These are phyloP conservation scores for Gryllus longicercus DNA, from an alignment of 2,888 invertebrate species.

Conservation along the genomic window DNA sequence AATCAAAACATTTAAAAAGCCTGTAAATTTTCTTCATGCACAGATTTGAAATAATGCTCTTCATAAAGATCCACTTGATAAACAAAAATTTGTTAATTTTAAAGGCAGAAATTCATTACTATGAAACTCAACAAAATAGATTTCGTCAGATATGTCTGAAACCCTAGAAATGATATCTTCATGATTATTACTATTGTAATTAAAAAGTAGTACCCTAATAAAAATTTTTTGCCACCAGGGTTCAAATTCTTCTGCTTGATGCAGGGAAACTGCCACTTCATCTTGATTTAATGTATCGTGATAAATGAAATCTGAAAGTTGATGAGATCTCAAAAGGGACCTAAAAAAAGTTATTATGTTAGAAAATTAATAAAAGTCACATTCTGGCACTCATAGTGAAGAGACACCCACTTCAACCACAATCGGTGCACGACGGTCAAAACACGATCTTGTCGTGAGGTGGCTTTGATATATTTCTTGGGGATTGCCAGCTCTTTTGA, in stretches of 20 bases:
- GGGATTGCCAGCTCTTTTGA: slow-evolving; percentile 66
- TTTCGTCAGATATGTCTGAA: no score
- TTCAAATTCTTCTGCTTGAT: slow-evolving; percentile 48
- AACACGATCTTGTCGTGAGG: slow-evolving; percentile 57
- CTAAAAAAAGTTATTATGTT: slow-evolving; percentile 20
- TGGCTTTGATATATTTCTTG: slow-evolving; percentile 60
- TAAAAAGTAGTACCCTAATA: slow-evolving; percentile 44
- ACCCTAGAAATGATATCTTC: no score
- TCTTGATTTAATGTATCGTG: slow-evolving; percentile 50
- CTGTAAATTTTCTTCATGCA: no score
- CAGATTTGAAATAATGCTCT: no score
- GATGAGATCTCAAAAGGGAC: slow-evolving; percentile 42
- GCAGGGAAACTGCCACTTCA: slow-evolving; percentile 54
- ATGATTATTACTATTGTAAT: neutral
- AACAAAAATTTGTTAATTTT: no score
- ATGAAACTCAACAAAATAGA: no score
- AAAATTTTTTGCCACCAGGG: slow-evolving; percentile 49
- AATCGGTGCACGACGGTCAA: slow-evolving; percentile 62
- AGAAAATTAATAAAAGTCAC: neutral
- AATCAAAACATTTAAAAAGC: no score
- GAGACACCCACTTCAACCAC: slow-evolving; percentile 56
- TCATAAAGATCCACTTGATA: no score
- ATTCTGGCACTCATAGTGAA: neutral
- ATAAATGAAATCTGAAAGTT: slow-evolving; percentile 49
- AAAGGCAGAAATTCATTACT: no score